Base-by-base conservation (phyloP, 2,113 vertebrate genomes). In the Malurus cyaneus region DNA sequence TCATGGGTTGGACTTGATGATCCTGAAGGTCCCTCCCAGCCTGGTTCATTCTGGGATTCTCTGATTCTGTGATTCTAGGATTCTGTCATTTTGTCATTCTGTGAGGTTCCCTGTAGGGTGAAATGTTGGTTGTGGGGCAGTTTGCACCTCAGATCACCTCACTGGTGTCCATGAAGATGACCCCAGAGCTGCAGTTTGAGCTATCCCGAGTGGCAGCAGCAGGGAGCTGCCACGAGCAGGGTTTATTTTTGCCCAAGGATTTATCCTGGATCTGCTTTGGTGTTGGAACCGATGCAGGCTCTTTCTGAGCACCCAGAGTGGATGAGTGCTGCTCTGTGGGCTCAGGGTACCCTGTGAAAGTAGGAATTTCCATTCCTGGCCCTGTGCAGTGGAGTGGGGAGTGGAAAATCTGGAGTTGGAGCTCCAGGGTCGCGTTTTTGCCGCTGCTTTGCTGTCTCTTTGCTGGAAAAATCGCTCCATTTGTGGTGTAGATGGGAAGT, bases 261-360 rank as follows among this genome's bases (percentile, higher is more conserved):
- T 66, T 34, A 8, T 28, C 46, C 41, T 23, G 46, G 46, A 6
- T 57, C 49, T 29, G 0, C 23, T 6, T 9, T 39, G 25, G 8
- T 32, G 24, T 12, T 64, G 78, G 54, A 41, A 42, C 69, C 0
- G 0, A 9, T 3, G 42, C 17, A 31, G 79, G 82, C 32, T 49
- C 21, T 42, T 53, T 2, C 3, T 7, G 47, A 53, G 60, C 31
- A 14, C 29, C 42, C 71, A 57, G 42, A 8, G 29, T 4, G 0
- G 1, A 8, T 31, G 54, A 8, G 46, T 17, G 47, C 71, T 74
- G 65, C 82, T 59, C 4, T 12, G 20, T 19, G 79, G 39, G 47
- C 47, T 73, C 54, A 9, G 34, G 16, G 54, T 29, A 60, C 60
- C 39, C 39, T 36, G 39, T 29, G 28, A 6, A 20, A 6, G 7